Evolutionary conservation across 2,113 vertebrate genomes (phyloP).

Genomic region (Ardeotis arabs): DNA sequence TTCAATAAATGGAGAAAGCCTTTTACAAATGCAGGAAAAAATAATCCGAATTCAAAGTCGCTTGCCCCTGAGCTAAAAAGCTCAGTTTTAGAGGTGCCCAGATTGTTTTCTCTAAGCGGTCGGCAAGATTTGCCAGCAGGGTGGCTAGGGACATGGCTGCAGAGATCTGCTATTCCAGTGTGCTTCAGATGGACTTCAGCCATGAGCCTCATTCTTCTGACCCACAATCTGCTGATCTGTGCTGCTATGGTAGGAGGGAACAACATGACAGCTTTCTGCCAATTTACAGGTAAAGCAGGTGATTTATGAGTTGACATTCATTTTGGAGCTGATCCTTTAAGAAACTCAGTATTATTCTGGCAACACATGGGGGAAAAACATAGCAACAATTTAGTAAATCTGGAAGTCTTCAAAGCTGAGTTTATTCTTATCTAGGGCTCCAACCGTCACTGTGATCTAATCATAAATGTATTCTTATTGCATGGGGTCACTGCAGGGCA

Average conservation of each 20-base stretch:
- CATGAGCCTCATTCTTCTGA: background rate
- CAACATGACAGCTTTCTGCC: background rate
- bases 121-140: background rate
- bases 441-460: background rate
- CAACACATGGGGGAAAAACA: background rate
- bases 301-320: background rate
- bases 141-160: background rate
- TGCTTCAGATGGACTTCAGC: background rate
- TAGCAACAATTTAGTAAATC: background rate
- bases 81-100: background rate
- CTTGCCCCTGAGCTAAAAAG: background rate
- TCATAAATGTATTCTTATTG: slow-evolving; percentile 1
- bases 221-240: background rate
- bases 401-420: background rate
- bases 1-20: background rate
- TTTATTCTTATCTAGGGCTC: slow-evolving; percentile 4
- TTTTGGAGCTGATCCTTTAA: background rate
- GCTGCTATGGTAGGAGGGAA: background rate
- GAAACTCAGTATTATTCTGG: background rate
- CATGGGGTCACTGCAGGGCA: background rate
- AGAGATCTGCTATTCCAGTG: background rate
- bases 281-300: background rate
- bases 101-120: background rate
- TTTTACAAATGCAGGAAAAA: background rate
- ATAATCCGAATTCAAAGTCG: background rate